phyloP scores from a whole-genome alignment of 1,140 invertebrate species.

The Ptiloglossa arizonensis region DNA sequence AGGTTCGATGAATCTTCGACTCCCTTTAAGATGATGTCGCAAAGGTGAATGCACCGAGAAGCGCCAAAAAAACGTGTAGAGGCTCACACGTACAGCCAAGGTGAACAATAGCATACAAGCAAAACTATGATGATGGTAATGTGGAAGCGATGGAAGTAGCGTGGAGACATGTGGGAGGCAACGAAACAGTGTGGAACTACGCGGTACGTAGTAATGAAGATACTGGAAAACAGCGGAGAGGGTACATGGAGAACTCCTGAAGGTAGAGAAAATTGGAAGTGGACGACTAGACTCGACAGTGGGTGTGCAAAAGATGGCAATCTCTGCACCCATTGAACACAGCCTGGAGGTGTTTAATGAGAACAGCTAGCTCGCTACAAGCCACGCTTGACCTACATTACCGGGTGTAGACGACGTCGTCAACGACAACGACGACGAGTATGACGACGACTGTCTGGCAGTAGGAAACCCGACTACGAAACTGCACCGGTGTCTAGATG shows the following conservation, averaged over 20 bases:
- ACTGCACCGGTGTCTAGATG: constrained; percentile 19
- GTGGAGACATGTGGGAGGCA: neutral
- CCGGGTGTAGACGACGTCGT: constrained; percentile 17
- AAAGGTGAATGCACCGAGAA: constrained; percentile 30
- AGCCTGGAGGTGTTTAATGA: constrained; percentile 64
- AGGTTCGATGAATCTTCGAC: no score
- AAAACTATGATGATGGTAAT: constrained; percentile 17
- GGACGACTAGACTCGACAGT: constrained; percentile 8
- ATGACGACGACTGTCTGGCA: constrained; percentile 23
- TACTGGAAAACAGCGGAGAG: constrained; percentile 12
- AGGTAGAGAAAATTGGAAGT: constrained; percentile 48
- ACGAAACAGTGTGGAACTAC: constrained; percentile 15
- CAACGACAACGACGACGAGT: constrained; percentile 10
- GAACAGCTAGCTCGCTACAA: constrained; percentile 42
- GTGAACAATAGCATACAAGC: constrained; percentile 20
- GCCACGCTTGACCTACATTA: constrained; percentile 60
- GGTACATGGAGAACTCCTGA: constrained; percentile 26
- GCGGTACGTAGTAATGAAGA: constrained; percentile 30
- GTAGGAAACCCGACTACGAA: constrained; percentile 27
- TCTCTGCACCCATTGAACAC: constrained; percentile 64
- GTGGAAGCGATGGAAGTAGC: constrained; percentile 1
- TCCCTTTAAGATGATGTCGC: no score
- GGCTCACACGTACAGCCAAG: neutral
- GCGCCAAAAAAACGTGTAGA: constrained; percentile 5
- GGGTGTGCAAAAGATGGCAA: constrained; percentile 63